Evolutionary conservation across 2,797 vertebrate genomes (phyloP).

Genomic region (Micrastur ruficollis): DNA sequence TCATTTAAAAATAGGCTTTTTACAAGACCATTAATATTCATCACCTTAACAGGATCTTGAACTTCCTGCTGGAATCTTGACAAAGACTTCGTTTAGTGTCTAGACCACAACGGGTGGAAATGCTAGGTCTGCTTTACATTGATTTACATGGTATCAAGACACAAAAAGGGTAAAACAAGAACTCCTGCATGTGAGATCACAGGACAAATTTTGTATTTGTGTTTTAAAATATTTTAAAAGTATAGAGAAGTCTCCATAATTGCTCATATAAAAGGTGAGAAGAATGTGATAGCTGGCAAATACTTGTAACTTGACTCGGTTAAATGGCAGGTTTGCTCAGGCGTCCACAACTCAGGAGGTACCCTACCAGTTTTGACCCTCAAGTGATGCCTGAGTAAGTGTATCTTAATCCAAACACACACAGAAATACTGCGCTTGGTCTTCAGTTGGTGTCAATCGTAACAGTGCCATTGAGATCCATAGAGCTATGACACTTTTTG

Average conservation of each 20-base stretch:
- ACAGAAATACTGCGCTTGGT: neutral
- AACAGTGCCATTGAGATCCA: neutral
- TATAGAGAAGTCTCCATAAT: neutral
- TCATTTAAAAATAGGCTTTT: neutral
- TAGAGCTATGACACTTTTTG: neutral
- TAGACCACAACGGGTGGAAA: neutral
- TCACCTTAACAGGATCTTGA: neutral
- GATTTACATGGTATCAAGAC: neutral
- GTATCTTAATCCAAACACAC: neutral
- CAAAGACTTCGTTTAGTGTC: neutral
- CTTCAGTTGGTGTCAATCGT: neutral
- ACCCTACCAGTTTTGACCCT: neutral
- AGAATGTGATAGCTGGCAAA: neutral
- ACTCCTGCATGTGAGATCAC: neutral
- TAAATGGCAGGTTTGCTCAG: neutral
- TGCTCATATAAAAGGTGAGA: neutral
- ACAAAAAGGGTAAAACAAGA: neutral
- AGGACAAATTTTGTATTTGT: neutral
- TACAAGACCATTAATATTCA: neutral
- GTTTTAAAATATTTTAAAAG: neutral
- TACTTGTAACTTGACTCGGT: neutral
- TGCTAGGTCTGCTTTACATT: neutral
- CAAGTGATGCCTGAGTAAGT: neutral
- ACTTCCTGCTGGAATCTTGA: neutral
- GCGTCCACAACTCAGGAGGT: neutral